Percentiles rank a stretch among this genome's conserved stretches.
These are phyloP conservation scores for Thecocarcelia acutangulata DNA, from an alignment of 2,888 invertebrate genomes.

Conservation along the genomic window DNA sequence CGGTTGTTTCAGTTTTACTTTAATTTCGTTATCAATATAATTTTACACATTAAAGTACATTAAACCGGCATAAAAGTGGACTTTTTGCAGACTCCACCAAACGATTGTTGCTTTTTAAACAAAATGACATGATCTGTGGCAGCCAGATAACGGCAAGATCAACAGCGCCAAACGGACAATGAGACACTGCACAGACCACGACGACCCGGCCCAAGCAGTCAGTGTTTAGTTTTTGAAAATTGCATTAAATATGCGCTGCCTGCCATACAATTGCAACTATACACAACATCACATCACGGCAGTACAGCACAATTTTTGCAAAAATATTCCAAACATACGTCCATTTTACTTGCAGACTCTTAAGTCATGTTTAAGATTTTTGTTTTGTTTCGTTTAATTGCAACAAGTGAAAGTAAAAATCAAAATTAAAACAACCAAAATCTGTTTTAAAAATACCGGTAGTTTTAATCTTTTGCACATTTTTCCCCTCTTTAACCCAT, in stretches of 20 bases:
- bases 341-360: conserved; percentile 17
- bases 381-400: conserved; percentile 64
- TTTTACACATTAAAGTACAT: conserved; percentile 49
- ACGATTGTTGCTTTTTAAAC: conserved; percentile 36
- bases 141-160: conserved; percentile 53
- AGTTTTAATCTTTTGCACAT: conserved; percentile 46
- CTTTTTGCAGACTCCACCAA: conserved; percentile 39
- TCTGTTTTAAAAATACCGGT: conserved; percentile 57
- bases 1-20: conserved; percentile 23
- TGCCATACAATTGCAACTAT: conserved; percentile 1
- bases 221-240: conserved; percentile 20
- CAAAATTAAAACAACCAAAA: conserved; percentile 37
- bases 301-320: conserved; percentile 33
- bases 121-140: conserved; percentile 65
- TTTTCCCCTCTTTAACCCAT: neutral
- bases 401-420: conserved; percentile 67
- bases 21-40: conserved; percentile 26
- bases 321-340: conserved; percentile 29
- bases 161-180: conserved; percentile 34
- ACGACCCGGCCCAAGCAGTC: conserved; percentile 34
- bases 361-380: conserved; percentile 40
- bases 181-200: conserved; percentile 22
- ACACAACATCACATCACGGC: conserved; percentile 16
- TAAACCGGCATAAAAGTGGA: conserved; percentile 28
- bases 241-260: conserved; percentile 3